Conservation (phyloP, 2,797 vertebrate species). For the Lophotriccus pileatus region DNA sequence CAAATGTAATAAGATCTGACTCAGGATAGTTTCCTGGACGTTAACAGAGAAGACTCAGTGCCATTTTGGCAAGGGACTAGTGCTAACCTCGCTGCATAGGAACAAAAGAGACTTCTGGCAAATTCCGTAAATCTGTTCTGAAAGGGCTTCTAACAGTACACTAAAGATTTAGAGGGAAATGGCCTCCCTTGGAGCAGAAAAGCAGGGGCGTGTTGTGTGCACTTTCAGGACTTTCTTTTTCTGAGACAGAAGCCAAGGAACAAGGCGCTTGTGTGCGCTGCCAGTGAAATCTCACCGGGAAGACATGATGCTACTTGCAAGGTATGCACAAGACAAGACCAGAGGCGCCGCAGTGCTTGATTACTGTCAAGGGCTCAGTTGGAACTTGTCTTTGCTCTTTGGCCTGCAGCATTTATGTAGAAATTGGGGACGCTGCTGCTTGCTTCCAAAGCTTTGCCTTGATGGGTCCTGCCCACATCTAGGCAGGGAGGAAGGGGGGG, state of each 20-base stretch:
- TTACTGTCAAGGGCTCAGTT: conserved; percentile 87
- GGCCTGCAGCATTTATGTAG: conserved; percentile 91
- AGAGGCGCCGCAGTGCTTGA: conserved; percentile 95
- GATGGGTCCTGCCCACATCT: conserved; percentile 89
- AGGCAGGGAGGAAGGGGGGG: conserved; percentile 57
- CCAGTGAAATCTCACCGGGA: conserved; percentile 84
- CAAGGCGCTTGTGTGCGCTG: conserved; percentile 58
- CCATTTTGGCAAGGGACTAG: conserved; percentile 13
- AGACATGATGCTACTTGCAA: conserved; percentile 95
- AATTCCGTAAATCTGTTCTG: neutral
- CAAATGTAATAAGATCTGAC: conserved; percentile 55
- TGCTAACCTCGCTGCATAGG: neutral
- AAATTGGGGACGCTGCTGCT: conserved; percentile 79
- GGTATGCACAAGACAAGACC: conserved; percentile 98
- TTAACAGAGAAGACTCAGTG: conserved; percentile 1
- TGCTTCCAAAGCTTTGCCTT: conserved; percentile 82
- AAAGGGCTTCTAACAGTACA: neutral
- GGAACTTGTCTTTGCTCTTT: conserved; percentile 89
- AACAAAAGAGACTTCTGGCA: conserved; percentile 24
- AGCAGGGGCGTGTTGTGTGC: neutral
- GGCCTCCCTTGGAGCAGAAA: neutral
- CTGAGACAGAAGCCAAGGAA: conserved; percentile 55
- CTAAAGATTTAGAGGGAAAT: neutral
- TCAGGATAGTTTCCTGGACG: conserved; percentile 48
- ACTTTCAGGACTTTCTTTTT: conserved; percentile 39